phyloP scores from a whole-genome alignment of 1,140 invertebrate genomes.

The Hydropsyche tenuis region DNA sequence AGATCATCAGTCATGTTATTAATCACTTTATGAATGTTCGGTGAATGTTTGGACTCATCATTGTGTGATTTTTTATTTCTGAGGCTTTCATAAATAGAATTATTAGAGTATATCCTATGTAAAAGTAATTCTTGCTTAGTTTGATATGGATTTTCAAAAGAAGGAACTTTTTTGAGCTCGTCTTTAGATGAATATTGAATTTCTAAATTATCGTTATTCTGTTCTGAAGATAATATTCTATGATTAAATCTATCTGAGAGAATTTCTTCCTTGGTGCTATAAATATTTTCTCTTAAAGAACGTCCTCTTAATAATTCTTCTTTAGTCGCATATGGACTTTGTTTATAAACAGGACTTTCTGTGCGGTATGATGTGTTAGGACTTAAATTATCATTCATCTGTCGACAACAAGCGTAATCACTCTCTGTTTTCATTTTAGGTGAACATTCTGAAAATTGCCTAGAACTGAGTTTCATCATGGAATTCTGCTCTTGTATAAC shows the following conservation, averaged over 20 bases:
- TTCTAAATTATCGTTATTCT: background rate
- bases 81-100: conserved; percentile 32
- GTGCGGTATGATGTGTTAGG: conserved; percentile 52
- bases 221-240: background rate
- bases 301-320: conserved; percentile 59
- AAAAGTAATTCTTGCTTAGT: conserved; percentile 54
- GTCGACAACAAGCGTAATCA: conserved; percentile 48
- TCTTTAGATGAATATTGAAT: conserved; percentile 44
- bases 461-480: conserved; percentile 4
- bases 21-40: background rate
- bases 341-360: conserved; percentile 18
- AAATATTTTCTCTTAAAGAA: conserved; percentile 57
- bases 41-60: background rate
- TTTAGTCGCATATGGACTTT: conserved; percentile 61
- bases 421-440: conserved; percentile 30
- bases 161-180: conserved; percentile 55
- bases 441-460: background rate
- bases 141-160: conserved; percentile 61
- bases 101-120: conserved; percentile 53
- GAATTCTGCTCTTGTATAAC: conserved; percentile 41
- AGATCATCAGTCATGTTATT: background rate
- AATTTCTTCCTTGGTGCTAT: conserved; percentile 62
- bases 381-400: conserved; percentile 33
- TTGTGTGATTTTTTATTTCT: conserved; percentile 6
- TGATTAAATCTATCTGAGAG: conserved; percentile 22